phyloP scores from a whole-genome alignment of 2,888 invertebrate species.

The Philereme vetulata region DNA sequence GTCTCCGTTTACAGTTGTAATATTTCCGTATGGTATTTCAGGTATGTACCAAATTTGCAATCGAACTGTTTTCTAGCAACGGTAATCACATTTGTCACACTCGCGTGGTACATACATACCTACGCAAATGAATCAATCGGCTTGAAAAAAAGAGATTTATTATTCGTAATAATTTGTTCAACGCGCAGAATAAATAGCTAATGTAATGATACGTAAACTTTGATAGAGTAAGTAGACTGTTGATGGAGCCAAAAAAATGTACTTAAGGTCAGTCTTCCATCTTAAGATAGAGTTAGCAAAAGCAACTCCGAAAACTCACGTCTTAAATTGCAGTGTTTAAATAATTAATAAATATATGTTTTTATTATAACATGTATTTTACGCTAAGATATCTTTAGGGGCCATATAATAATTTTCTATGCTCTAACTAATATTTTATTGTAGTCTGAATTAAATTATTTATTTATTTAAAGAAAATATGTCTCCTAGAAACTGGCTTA shows the following conservation, averaged over 20 bases:
- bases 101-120: constrained; percentile 5
- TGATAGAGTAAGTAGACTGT: constrained; percentile 15
- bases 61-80: constrained; percentile 11
- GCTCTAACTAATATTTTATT: no score
- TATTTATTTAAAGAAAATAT: no score
- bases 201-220: constrained; percentile 7
- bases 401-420: no score
- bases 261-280: constrained; percentile 1
- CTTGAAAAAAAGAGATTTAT: constrained; percentile 1
- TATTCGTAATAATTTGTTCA: constrained; percentile 8
- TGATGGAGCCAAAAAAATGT: constrained; percentile 10
- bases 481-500: no score
- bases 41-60: constrained; percentile 5
- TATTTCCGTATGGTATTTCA: constrained; percentile 3
- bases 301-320: no score
- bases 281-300: no score
- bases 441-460: no score
- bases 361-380: no score
- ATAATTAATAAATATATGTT: no score
- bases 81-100: constrained; percentile 8
- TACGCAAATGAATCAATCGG: constrained; percentile 18
- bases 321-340: no score
- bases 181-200: constrained; percentile 5
- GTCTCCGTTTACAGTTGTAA: neutral
- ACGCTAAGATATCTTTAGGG: no score